phyloP scores from a whole-genome alignment of 2,113 vertebrate genomes.

The Phainopepla nitens region DNA sequence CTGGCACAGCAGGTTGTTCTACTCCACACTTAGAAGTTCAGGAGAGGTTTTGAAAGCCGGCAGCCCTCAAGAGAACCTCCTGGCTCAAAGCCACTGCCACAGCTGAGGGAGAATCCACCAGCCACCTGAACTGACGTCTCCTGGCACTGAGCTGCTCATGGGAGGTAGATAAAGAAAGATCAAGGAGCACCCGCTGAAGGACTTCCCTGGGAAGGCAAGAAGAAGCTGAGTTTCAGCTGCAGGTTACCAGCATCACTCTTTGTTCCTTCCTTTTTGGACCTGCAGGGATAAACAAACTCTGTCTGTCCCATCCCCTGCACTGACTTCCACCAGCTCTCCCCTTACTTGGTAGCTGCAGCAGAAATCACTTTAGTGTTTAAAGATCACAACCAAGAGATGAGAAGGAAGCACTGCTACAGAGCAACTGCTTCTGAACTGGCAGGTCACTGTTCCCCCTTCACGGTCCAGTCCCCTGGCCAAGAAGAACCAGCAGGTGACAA shows the following conservation, averaged over 20 bases:
- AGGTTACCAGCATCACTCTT: neutral
- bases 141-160: accelerated
- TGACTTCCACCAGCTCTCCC: neutral
- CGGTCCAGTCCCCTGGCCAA: neutral
- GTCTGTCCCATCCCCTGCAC: neutral
- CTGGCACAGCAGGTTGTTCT: neutral
- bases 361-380: neutral
- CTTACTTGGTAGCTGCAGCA: neutral
- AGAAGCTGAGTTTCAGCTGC: neutral
- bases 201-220: neutral
- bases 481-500: neutral
- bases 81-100: neutral
- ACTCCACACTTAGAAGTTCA: neutral
- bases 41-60: neutral
- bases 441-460: neutral
- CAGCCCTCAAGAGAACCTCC: neutral
- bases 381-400: neutral
- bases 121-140: neutral
- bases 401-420: neutral
- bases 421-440: neutral
- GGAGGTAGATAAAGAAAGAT: neutral
- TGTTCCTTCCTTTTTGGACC: neutral
- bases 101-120: neutral
- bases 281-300: neutral
- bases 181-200: neutral